Evolutionary conservation across 2,113 vertebrate genomes (phyloP).

Genomic region (Nansenia antarctica): DNA sequence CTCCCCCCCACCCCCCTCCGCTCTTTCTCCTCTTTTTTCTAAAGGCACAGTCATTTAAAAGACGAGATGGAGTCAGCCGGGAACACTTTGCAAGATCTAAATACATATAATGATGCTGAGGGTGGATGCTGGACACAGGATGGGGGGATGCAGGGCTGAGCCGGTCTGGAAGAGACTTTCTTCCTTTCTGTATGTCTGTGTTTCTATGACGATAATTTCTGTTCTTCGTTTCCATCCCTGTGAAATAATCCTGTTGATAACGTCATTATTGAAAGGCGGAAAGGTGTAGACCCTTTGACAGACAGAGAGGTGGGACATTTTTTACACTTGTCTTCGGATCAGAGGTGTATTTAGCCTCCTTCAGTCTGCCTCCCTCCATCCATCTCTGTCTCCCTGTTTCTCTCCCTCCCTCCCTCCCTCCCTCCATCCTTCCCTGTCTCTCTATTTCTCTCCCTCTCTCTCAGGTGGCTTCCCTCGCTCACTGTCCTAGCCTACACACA

Average conservation of each 20-base stretch:
- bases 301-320: too few species aligned
- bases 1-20: background rate
- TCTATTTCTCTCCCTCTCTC: background rate
- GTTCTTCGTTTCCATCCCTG: too few species aligned
- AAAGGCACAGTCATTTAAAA: constrained; percentile 54
- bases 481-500: background rate
- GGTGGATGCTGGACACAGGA: constrained; percentile 59
- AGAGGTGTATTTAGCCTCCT: background rate
- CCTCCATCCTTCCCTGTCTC: background rate
- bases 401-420: background rate
- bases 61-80: constrained; percentile 66
- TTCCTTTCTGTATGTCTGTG: too few species aligned
- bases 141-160: too few species aligned
- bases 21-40: constrained; percentile 35
- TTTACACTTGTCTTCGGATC: background rate
- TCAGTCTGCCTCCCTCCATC: background rate
- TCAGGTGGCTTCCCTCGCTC: background rate
- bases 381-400: too few species aligned
- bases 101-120: constrained; percentile 57
- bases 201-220: too few species aligned
- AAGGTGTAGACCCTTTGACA: too few species aligned
- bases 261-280: too few species aligned
- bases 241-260: too few species aligned
- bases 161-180: too few species aligned
- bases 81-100: constrained; percentile 64